phyloP scores from a whole-genome alignment of 2,888 invertebrate genomes.

The Tiphia femorata region DNA sequence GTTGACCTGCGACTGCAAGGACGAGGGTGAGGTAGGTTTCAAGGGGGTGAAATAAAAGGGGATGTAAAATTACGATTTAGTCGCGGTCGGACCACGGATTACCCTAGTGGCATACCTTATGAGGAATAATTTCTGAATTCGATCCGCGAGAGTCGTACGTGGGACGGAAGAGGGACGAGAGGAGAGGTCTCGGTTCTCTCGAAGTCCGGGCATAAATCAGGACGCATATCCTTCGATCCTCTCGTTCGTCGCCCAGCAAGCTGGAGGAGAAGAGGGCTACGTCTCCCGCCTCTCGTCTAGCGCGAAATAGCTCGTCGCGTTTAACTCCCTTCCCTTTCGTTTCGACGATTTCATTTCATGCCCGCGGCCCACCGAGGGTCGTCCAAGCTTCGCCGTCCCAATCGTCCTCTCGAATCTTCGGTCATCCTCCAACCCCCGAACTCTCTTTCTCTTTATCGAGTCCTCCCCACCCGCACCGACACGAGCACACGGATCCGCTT shows the following conservation, averaged over 20 bases:
- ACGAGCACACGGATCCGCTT: constrained; percentile 4
- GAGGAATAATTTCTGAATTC: no score
- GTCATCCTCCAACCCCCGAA: background rate
- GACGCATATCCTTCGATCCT: constrained; percentile 3
- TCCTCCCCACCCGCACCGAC: background rate
- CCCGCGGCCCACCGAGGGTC: constrained; percentile 21
- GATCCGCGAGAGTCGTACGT: background rate
- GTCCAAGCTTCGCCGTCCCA: constrained; percentile 20
- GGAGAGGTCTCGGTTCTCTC: background rate
- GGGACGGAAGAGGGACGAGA: background rate
- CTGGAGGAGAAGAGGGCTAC: constrained; percentile 6
- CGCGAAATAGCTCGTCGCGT: constrained; percentile 30
- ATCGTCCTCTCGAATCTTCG: constrained; percentile 35
- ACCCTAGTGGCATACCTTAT: background rate
- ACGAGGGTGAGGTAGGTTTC: constrained; percentile 68
- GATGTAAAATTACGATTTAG: background rate
- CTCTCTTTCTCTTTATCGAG: background rate
- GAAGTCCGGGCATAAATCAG: constrained; percentile 23
- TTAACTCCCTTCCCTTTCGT: constrained; percentile 33
- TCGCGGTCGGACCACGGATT: background rate
- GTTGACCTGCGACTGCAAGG: constrained; percentile 73
- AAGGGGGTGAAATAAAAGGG: background rate
- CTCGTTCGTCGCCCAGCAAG: background rate
- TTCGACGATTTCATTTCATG: constrained; percentile 34
- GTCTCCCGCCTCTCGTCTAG: constrained; percentile 15